Percentiles rank a stretch among this genome's conserved stretches.
These are phyloP conservation scores for Anniella stebbinsi DNA, from an alignment of 2,797 vertebrate genomes.

Conservation along the genomic window DNA sequence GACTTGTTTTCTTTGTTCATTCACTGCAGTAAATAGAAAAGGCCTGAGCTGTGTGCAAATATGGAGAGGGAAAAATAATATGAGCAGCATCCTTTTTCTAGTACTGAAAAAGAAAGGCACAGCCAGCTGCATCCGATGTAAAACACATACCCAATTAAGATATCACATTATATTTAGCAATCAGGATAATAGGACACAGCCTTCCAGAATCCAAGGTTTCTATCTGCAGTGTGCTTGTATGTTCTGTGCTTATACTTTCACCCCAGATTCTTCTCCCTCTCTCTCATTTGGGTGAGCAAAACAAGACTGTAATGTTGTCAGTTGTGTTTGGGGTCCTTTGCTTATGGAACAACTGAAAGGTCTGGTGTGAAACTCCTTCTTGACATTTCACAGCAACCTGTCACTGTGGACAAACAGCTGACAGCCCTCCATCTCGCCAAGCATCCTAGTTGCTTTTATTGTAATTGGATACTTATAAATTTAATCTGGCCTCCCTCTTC, in stretches of 20 bases:
- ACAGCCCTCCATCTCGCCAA: slow-evolving; percentile 1
- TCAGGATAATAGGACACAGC: neutral
- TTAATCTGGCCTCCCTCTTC: neutral
- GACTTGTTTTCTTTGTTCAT: slow-evolving; percentile 42
- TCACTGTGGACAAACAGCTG: slow-evolving; percentile 32
- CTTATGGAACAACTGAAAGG: slow-evolving; percentile 18
- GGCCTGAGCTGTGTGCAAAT: neutral
- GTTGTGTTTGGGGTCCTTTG: slow-evolving; percentile 15
- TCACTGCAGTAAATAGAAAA: slow-evolving; percentile 53
- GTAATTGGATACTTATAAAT: neutral
- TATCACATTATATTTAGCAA: neutral
- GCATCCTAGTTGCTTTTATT: too few relatives aligned
- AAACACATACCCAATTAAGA: neutral
- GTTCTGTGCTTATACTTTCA: neutral
- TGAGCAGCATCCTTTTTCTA: slow-evolving; percentile 33
- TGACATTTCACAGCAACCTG: slow-evolving; percentile 43
- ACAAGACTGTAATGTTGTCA: neutral
- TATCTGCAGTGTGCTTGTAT: neutral
- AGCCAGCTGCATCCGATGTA: slow-evolving; percentile 22
- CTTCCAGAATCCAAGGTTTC: neutral
- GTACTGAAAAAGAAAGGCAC: slow-evolving; percentile 37
- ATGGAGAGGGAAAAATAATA: slow-evolving; percentile 53
- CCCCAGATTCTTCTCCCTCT: neutral
- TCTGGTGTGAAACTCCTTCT: neutral
- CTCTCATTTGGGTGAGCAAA: slow-evolving; percentile 39